Evolutionary conservation across 2,113 vertebrate genomes (phyloP).

Genomic region (Sigmodon hispidus): DNA sequence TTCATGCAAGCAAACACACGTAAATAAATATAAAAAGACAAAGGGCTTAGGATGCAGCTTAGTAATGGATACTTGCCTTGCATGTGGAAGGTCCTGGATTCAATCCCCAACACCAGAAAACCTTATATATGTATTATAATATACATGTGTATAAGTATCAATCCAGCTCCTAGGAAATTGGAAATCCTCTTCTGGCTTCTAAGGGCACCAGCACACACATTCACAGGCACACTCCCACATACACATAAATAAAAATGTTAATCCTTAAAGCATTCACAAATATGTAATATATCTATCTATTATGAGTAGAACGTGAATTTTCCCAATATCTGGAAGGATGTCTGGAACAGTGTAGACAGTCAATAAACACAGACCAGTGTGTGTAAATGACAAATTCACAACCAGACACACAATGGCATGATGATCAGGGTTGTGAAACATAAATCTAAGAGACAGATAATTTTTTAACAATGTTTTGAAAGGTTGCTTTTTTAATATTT

Average conservation of each 20-base stretch:
- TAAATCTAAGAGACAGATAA: constrained; percentile 9
- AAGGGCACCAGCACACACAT: not conserved
- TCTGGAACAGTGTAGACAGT: not conserved
- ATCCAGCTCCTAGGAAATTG: not conserved
- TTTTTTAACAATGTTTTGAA: not conserved
- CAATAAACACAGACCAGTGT: not conserved
- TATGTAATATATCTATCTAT: not conserved
- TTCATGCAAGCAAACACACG: not conserved
- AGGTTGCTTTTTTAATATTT: too few relatives aligned
- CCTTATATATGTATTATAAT: not conserved
- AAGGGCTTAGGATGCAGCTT: not conserved
- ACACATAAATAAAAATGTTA: too few relatives aligned
- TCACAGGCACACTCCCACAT: not conserved
- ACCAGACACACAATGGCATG: not conserved
- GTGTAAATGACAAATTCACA: not conserved
- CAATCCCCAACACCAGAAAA: not conserved
- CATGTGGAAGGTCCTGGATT: not conserved
- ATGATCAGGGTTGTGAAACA: not conserved
- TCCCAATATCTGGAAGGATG: not conserved
- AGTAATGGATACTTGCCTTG: not conserved
- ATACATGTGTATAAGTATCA: not conserved
- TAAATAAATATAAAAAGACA: not conserved
- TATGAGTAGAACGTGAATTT: constrained; percentile 21
- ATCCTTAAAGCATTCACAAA: not conserved
- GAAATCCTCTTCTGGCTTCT: not conserved